Base-by-base conservation (phyloP, 2,888 invertebrate species). In the Ectobius pallidus region DNA sequence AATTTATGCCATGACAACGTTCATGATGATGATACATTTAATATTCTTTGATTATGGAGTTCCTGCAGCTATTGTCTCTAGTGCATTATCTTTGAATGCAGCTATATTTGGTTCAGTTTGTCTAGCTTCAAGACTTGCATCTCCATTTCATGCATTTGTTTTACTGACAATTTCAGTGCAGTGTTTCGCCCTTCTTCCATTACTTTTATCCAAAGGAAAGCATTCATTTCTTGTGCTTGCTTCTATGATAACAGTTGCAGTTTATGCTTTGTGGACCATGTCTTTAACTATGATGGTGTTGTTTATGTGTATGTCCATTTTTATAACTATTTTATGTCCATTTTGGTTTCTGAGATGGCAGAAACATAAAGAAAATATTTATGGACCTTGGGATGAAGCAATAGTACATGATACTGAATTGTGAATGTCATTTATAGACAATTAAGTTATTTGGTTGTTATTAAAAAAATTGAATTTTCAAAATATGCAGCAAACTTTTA, bases 321-420 rank as follows among this genome's bases (percentile, higher is more conserved):
- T 93, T 79, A 85, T 94, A 44, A 91, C 90, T 80, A 80, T 92
- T 11, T 83, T 91, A 67, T 94, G 92, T 80, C 95, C 95, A 0
- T 80, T 88, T 2, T 87, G 91, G 81, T 96, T 94, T 84, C 89
- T 93, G 0, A 85, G 83, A 69, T 92, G 91, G 85, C 93, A 94
- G 80, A 89, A 85, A 44, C 90, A 91, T 81, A 96, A 95, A 80
- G 91, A 93, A 79, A 98, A 97, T 82, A 97, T 97, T 75, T 93
- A 97, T 83, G 98, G 98, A 0, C 98, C 98, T 0, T 99, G 98
- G 98, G 98, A 98, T 82, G 98, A 99, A 81, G 98, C 98, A 14
- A 85, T 94, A 78, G 90, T 91, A 76, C 89, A 88, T 55, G 73
- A 75, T 30, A 58, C 22, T 22, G 70, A 72, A 62, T 69, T 75